Percentiles rank a stretch among this genome's conserved stretches.
These are phyloP conservation scores for Artibeus jamaicensis DNA, from an alignment of 2,797 vertebrate genomes.

Conservation along the genomic window DNA sequence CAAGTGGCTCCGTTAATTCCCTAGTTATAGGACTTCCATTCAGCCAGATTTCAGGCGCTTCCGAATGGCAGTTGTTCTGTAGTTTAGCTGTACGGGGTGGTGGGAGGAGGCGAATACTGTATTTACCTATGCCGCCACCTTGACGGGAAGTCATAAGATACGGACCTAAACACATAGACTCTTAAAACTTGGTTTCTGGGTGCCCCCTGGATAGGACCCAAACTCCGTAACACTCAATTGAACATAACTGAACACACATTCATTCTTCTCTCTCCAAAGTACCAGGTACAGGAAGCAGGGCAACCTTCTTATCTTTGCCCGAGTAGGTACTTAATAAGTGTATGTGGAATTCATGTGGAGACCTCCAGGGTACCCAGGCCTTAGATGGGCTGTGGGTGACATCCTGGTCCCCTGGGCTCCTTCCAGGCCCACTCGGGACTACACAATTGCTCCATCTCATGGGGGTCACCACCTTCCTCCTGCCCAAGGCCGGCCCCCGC, in stretches of 20 bases:
- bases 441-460: fast-evolving
- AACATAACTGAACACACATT: neutral
- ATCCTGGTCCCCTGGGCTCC: neutral
- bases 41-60: neutral
- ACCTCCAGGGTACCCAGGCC: neutral
- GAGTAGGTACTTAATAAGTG: fast-evolving
- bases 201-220: neutral
- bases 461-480: neutral
- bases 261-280: neutral
- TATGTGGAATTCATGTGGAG: fast-evolving
- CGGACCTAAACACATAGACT: neutral
- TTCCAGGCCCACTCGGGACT: neutral
- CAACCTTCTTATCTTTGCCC: fast-evolving
- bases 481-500: neutral
- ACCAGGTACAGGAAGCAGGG: neutral
- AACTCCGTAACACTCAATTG: neutral
- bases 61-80: neutral
- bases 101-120: neutral
- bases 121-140: neutral
- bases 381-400: neutral
- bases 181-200: neutral
- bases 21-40: neutral
- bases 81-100: neutral
- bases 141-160: neutral
- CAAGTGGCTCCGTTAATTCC: neutral